Percentiles rank a stretch among this genome's conserved stretches.
These are phyloP conservation scores for Chaetops frenatus DNA, from an alignment of 2,113 vertebrate genomes.

Conservation along the genomic window DNA sequence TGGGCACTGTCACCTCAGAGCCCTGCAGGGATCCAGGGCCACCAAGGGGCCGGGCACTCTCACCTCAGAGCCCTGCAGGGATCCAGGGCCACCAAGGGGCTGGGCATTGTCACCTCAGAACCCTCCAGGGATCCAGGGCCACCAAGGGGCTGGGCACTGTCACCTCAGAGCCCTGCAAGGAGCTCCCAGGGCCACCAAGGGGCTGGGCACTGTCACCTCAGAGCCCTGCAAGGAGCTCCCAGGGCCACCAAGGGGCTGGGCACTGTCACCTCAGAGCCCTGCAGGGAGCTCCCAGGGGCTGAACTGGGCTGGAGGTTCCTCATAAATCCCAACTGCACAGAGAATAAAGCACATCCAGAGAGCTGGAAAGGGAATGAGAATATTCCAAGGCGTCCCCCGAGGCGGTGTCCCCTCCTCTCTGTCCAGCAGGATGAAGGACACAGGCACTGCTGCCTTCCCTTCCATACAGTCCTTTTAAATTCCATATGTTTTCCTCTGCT, in stretches of 20 bases:
- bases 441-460: background rate
- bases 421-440: background rate
- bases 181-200: background rate
- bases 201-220: too few relatives aligned
- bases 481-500: background rate
- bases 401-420: background rate
- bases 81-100: too few relatives aligned
- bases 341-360: background rate
- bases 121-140: background rate
- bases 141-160: too few relatives aligned
- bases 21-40: background rate
- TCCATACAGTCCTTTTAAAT: background rate
- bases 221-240: too few relatives aligned
- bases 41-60: too few relatives aligned
- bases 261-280: background rate
- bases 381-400: background rate
- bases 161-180: background rate
- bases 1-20: background rate
- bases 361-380: background rate
- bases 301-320: background rate
- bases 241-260: background rate
- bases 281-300: background rate
- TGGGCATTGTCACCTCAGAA: background rate
- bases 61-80: background rate
- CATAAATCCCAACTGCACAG: accelerated